phyloP scores from a whole-genome alignment of 2,888 invertebrate species.

The Sialis fuliginosa region DNA sequence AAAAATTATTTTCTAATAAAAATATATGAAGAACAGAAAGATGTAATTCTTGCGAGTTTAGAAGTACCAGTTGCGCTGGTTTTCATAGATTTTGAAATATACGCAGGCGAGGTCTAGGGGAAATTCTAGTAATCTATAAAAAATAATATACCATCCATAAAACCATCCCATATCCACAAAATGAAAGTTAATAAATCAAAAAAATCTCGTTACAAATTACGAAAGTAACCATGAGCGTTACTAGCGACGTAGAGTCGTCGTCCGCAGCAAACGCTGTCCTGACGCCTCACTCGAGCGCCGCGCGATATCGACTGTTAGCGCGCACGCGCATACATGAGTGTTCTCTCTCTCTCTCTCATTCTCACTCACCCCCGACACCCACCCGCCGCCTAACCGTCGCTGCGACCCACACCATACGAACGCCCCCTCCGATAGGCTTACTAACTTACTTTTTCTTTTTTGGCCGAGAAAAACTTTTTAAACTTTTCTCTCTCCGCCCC shows the following conservation, averaged over 20 bases:
- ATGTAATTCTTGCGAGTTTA: no score
- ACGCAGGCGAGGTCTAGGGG: no score
- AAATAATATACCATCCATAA: no score
- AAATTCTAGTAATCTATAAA: no score
- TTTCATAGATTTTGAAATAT: no score
- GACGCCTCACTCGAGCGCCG: background rate
- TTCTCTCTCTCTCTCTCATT: background rate
- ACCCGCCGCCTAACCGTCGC: background rate
- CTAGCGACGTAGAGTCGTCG: no score
- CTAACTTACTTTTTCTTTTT: slow-evolving; percentile 22
- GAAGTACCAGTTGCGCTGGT: no score
- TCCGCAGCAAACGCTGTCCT: no score
- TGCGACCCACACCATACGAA: slow-evolving; percentile 16
- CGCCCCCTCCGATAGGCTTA: slow-evolving; percentile 24
- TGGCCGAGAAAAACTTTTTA: slow-evolving; percentile 15
- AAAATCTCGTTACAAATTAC: background rate
- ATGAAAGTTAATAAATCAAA: no score
- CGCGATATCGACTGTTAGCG: background rate
- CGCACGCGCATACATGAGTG: background rate
- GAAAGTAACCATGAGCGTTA: background rate
- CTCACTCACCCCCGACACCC: background rate
- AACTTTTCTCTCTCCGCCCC: slow-evolving; percentile 7
- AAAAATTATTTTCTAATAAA: no score
- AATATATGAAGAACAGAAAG: no score
- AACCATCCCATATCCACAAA: no score